Conservation (phyloP, 1,140 invertebrate species). For the Achroia grisella region DNA sequence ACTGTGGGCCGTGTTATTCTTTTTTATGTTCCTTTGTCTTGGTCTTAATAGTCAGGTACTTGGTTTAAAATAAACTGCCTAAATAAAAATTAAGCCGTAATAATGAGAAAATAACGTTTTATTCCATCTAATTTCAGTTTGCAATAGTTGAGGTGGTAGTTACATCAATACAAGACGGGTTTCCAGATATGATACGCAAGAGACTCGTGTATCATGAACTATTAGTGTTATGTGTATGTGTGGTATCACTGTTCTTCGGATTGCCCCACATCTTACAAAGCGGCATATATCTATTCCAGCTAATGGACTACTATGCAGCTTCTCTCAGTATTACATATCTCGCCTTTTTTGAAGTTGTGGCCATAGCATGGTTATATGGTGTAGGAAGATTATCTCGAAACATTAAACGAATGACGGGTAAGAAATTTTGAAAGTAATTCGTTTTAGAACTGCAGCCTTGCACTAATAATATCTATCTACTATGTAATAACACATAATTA, state of each 20-base stretch:
- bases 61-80: not conserved
- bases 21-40: conserved; percentile 92
- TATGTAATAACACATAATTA: too few species aligned
- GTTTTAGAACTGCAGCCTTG: too few species aligned
- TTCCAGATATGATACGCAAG: conserved; percentile 87
- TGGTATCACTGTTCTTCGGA: conserved; percentile 87
- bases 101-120: not conserved
- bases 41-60: conserved; percentile 93
- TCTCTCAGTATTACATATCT: conserved; percentile 93
- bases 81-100: too few species aligned
- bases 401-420: conserved; percentile 91
- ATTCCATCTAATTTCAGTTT: conserved; percentile 80
- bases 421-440: conserved; percentile 5
- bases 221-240: conserved; percentile 87
- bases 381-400: conserved; percentile 85
- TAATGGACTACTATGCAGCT: conserved; percentile 94
- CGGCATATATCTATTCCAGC: conserved; percentile 94
- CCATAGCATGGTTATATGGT: conserved; percentile 94
- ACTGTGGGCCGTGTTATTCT: conserved; percentile 91
- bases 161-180: conserved; percentile 93
- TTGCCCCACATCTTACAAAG: conserved; percentile 91
- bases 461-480: too few species aligned
- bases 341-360: conserved; percentile 93
- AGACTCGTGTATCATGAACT: conserved; percentile 90
- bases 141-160: conserved; percentile 94